Conservation (phyloP, 2,113 vertebrate genomes). For the Tragelaphus imberbis region DNA sequence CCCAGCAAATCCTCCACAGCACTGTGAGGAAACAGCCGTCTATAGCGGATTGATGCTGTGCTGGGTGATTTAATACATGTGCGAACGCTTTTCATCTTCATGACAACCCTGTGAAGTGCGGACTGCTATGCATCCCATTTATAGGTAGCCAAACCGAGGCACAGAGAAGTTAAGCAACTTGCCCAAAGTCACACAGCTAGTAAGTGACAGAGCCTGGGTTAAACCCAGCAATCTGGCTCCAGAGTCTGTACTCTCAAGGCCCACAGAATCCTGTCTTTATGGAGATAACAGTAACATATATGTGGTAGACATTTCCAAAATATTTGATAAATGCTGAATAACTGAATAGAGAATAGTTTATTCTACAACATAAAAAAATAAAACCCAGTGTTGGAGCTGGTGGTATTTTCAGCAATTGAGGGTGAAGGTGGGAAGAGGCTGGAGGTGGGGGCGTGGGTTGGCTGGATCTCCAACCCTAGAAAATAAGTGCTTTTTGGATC, state of each 20-base stretch:
- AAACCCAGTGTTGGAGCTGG: neutral
- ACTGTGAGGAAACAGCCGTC: neutral
- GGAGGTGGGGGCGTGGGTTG: neutral
- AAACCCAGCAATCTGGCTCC: neutral
- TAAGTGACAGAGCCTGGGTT: neutral
- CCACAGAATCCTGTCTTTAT: neutral
- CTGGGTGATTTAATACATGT: neutral
- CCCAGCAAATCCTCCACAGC: neutral
- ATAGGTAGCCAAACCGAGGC: neutral
- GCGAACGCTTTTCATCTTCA: neutral
- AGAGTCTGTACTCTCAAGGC: neutral
- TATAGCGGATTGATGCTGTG: neutral
- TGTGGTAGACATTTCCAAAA: neutral
- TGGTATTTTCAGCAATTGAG: slow-evolving; percentile 5
- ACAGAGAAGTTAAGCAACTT: neutral
- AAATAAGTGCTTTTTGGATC: slow-evolving; percentile 40
- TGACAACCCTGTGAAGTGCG: no score
- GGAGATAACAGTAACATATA: neutral
- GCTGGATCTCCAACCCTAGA: neutral
- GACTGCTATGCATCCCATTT: neutral
- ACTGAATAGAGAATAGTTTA: neutral
- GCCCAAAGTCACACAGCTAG: neutral
- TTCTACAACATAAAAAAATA: neutral
- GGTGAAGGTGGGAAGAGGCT: neutral
- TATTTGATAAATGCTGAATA: slow-evolving; percentile 15